Conservation (phyloP, 2,888 invertebrate genomes). For the Apoda limacodes region DNA sequence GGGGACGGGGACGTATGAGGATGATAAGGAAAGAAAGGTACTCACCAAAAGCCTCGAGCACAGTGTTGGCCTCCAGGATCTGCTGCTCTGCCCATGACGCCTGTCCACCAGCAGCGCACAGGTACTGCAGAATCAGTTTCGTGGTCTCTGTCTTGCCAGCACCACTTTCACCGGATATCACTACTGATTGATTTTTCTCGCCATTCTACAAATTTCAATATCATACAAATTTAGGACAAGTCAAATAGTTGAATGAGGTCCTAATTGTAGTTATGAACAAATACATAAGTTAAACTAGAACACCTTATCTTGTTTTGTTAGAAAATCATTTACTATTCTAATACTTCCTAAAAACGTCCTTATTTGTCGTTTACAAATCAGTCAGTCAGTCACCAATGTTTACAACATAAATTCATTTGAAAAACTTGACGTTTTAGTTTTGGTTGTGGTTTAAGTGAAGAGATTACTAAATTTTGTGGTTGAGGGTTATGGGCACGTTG, state of each 20-base stretch:
- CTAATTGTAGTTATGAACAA: not conserved
- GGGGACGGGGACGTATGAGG: too few relatives aligned
- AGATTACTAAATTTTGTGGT: too few relatives aligned
- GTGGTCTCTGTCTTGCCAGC: constrained; percentile 96
- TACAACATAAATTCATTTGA: too few relatives aligned
- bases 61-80: constrained; percentile 93
- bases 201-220: constrained; percentile 58
- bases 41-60: constrained; percentile 92
- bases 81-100: constrained; percentile 95
- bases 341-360: too few relatives aligned
- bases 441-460: too few relatives aligned
- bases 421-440: too few relatives aligned
- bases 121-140: constrained; percentile 90
- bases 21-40: too few relatives aligned
- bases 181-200: constrained; percentile 79
- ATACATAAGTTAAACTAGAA: constrained; percentile 1
- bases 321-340: too few relatives aligned
- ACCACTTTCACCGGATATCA: constrained; percentile 93
- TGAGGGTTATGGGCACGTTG: too few relatives aligned
- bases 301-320: constrained; percentile 1
- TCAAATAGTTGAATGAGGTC: not conserved
- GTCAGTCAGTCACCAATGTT: too few relatives aligned
- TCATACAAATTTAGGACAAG: not conserved
- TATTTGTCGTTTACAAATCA: too few relatives aligned
- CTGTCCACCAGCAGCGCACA: constrained; percentile 84